Percentiles rank a stretch among this genome's conserved stretches.
Conservation (phyloP, 2,797 vertebrate genomes). For the Characodon lateralis region DNA sequence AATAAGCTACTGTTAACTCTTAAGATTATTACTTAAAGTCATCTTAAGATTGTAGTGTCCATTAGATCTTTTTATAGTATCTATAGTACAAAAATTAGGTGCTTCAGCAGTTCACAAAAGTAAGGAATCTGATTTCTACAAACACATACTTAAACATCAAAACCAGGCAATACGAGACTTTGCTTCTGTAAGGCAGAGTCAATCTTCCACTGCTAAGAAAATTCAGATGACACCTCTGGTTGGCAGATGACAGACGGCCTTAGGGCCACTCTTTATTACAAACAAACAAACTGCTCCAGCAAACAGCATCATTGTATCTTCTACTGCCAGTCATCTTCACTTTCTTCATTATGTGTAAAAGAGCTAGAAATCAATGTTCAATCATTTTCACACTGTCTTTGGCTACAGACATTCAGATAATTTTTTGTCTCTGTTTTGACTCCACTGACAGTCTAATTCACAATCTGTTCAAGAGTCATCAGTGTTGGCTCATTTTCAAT, state of each 20-base stretch:
- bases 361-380: conserved; percentile 71
- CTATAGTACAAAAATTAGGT: neutral
- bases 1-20: too few species aligned
- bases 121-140: neutral
- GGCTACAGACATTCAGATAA: conserved; percentile 43
- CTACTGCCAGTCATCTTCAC: conserved; percentile 59
- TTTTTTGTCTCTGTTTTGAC: conserved; percentile 36
- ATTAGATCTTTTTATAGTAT: neutral
- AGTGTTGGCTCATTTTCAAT: conserved; percentile 59
- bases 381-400: conserved; percentile 67
- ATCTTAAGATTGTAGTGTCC: too few species aligned
- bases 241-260: conserved; percentile 60
- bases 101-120: neutral
- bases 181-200: conserved; percentile 19
- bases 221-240: conserved; percentile 50
- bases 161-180: conserved; percentile 19
- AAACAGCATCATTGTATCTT: conserved; percentile 50
- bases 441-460: conserved; percentile 15
- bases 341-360: conserved; percentile 49
- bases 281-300: conserved; percentile 63
- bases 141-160: neutral
- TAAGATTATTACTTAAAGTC: too few species aligned
- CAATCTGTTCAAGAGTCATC: conserved; percentile 32
- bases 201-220: conserved; percentile 42
- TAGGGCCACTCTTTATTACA: conserved; percentile 52